These are phyloP conservation scores for Torymus auratus DNA, from an alignment of 2,888 invertebrate species.

Conservation along the genomic window DNA sequence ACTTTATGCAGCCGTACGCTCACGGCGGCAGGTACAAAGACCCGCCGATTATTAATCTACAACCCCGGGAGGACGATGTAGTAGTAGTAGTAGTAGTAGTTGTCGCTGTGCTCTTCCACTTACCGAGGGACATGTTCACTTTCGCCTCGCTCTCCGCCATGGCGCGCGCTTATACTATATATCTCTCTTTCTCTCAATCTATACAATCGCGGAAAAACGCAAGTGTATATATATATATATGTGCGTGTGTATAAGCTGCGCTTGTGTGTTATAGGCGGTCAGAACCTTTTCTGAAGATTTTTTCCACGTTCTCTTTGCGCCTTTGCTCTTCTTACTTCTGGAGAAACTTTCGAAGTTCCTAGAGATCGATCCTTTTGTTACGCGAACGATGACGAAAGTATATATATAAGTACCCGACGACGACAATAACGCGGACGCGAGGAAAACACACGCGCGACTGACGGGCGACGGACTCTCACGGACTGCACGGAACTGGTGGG, in stretches of 20 bases:
- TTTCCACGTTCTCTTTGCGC: too few species aligned
- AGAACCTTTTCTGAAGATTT: too few species aligned
- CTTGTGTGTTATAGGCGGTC: too few species aligned
- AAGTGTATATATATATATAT: too few species aligned
- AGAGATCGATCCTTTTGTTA: too few species aligned
- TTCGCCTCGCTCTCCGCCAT: constrained; percentile 75
- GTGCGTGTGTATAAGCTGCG: too few species aligned
- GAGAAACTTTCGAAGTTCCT: too few species aligned
- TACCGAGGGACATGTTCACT: constrained; percentile 77
- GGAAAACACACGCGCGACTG: constrained; percentile 32
- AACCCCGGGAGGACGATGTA: too few species aligned
- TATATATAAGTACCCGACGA: too few species aligned
- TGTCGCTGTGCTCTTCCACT: constrained; percentile 67
- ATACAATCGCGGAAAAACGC: not conserved
- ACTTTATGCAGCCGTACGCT: constrained; percentile 68
- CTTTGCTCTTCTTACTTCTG: too few species aligned
- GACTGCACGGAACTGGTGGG: not conserved
- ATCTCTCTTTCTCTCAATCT: not conserved
- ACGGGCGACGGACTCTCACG: not conserved
- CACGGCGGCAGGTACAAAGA: constrained; percentile 62
- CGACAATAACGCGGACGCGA: constrained; percentile 22
- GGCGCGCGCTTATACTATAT: not conserved
- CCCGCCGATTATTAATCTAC: constrained; percentile 57
- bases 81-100: too few species aligned
- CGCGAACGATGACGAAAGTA: too few species aligned